These are phyloP conservation scores for Rhinichthys klamathensis DNA, from an alignment of 2,113 vertebrate species.

Conservation along the genomic window DNA sequence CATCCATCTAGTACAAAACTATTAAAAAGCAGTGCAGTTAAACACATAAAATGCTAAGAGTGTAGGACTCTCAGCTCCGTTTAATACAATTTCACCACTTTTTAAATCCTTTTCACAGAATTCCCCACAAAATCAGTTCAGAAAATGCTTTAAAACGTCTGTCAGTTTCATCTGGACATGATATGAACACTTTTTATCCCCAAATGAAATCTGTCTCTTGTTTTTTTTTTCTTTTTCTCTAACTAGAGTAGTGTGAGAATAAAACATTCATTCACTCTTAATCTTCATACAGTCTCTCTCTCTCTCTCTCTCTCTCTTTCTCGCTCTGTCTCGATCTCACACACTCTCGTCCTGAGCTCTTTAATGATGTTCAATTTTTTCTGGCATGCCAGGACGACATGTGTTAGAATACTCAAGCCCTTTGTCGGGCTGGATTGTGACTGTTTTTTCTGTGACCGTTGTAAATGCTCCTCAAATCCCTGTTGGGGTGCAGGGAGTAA, in stretches of 20 bases:
- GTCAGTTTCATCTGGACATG: neutral
- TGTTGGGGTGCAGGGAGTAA: constrained; percentile 52
- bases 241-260: constrained; percentile 26
- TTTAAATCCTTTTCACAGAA: neutral
- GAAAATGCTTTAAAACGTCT: neutral
- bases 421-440: constrained; percentile 42
- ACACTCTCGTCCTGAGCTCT: constrained; percentile 35
- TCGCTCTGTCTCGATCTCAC: neutral
- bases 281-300: constrained; percentile 13
- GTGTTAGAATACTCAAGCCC: constrained; percentile 59
- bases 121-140: neutral
- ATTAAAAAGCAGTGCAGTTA: neutral
- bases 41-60: neutral
- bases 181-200: neutral
- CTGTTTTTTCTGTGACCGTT: constrained; percentile 24
- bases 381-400: constrained; percentile 56
- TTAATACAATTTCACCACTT: neutral
- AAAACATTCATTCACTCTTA: constrained; percentile 31
- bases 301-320: too few species aligned
- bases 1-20: neutral
- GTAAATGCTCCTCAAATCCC: constrained; percentile 57
- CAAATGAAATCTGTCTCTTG: neutral
- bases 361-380: constrained; percentile 61
- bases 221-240: neutral
- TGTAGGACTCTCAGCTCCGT: neutral